These are phyloP conservation scores for Eilema griseolum DNA, from an alignment of 2,888 invertebrate species.

Conservation along the genomic window DNA sequence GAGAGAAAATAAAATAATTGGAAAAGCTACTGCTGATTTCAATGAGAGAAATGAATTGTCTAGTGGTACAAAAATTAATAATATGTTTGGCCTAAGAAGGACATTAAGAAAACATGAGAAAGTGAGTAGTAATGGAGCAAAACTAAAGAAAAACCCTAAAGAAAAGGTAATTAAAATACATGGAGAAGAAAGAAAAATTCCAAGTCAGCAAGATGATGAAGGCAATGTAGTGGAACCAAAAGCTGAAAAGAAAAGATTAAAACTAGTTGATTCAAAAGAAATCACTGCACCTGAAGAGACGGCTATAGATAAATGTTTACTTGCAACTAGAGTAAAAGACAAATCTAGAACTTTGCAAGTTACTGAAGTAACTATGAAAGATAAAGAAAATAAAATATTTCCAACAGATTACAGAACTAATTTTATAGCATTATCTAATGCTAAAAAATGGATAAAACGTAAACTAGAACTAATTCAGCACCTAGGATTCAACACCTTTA, in stretches of 20 bases:
- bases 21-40: neutral
- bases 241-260: neutral
- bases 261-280: neutral
- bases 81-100: neutral
- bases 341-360: too few relatives aligned
- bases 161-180: neutral
- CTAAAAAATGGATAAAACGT: neutral
- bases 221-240: neutral
- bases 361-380: neutral
- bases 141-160: neutral
- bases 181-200: neutral
- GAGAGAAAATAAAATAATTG: conserved; percentile 18
- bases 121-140: neutral
- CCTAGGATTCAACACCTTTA: neutral
- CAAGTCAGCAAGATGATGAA: neutral
- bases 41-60: neutral
- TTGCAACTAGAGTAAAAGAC: neutral
- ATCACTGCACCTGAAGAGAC: neutral
- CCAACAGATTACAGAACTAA: neutral
- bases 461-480: neutral
- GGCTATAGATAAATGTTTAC: neutral
- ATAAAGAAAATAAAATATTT: neutral
- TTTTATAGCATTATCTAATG: neutral
- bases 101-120: neutral
- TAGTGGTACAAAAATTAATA: neutral